Conservation (phyloP, 2,113 vertebrate species). For the Hippolais icterina region DNA sequence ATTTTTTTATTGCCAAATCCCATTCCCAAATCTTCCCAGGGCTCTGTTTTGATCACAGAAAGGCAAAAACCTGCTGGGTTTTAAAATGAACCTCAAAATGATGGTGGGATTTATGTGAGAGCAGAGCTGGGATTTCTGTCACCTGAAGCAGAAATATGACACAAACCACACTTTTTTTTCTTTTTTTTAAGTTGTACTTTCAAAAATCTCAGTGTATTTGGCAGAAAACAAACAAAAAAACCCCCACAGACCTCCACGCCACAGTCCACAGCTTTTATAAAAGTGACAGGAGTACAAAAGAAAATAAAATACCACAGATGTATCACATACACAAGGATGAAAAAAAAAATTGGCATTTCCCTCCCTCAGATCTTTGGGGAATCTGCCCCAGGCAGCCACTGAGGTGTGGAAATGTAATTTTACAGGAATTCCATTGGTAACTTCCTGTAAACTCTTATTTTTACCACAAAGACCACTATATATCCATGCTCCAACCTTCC, state of each 20-base stretch:
- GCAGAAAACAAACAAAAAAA: background rate
- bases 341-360: background rate
- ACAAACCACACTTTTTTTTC: background rate
- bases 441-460: background rate
- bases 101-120: background rate
- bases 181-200: background rate
- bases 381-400: background rate
- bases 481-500: background rate
- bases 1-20: background rate
- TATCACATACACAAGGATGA: background rate
- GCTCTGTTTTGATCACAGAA: background rate
- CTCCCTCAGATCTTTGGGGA: background rate
- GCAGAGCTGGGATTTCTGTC: background rate
- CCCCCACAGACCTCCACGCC: background rate
- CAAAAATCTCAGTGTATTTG: background rate
- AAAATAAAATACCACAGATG: background rate
- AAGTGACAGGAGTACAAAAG: background rate
- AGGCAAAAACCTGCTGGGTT: background rate
- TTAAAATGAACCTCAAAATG: accelerated
- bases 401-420: background rate
- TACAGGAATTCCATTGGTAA: background rate
- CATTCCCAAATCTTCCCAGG: background rate
- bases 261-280: background rate
- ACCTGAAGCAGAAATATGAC: background rate
- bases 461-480: background rate